These are phyloP conservation scores for Cricetomys ansorgei DNA, from an alignment of 2,113 vertebrate species.

Conservation along the genomic window DNA sequence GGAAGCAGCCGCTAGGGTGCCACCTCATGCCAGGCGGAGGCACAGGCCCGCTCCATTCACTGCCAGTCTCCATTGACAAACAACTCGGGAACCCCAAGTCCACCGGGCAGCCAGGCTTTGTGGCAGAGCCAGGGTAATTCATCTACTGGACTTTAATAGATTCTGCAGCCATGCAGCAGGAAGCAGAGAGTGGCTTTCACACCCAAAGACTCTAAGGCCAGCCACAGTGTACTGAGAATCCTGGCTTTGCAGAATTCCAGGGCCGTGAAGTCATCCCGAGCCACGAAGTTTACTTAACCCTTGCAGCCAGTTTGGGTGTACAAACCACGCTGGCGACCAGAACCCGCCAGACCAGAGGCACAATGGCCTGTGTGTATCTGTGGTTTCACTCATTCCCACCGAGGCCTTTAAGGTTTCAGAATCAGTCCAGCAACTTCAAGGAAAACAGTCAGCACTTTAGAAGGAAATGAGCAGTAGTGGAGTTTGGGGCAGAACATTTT, in stretches of 20 bases:
- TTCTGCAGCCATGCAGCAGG: conserved; percentile 51
- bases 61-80: conserved; percentile 66
- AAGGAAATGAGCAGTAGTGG: conserved; percentile 72
- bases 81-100: conserved; percentile 57
- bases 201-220: conserved; percentile 58
- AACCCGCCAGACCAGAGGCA: conserved; percentile 60
- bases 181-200: conserved; percentile 68
- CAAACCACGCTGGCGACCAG: conserved; percentile 70
- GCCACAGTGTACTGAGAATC: conserved; percentile 47
- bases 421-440: conserved; percentile 71
- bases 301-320: conserved; percentile 51
- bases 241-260: conserved; percentile 69
- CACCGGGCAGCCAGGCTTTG: conserved; percentile 54
- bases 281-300: conserved; percentile 68
- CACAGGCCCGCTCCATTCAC: conserved; percentile 65
- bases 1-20: conserved; percentile 81
- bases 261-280: conserved; percentile 56
- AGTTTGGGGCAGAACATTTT: conserved; percentile 37
- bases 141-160: conserved; percentile 65
- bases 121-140: conserved; percentile 61
- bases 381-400: conserved; percentile 69
- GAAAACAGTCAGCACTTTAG: conserved; percentile 66
- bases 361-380: conserved; percentile 68
- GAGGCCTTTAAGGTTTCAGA: conserved; percentile 63
- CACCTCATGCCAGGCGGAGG: conserved; percentile 83